Evolutionary conservation across 2,888 invertebrate genomes (phyloP).

Genomic region (Lucinisca nassula): DNA sequence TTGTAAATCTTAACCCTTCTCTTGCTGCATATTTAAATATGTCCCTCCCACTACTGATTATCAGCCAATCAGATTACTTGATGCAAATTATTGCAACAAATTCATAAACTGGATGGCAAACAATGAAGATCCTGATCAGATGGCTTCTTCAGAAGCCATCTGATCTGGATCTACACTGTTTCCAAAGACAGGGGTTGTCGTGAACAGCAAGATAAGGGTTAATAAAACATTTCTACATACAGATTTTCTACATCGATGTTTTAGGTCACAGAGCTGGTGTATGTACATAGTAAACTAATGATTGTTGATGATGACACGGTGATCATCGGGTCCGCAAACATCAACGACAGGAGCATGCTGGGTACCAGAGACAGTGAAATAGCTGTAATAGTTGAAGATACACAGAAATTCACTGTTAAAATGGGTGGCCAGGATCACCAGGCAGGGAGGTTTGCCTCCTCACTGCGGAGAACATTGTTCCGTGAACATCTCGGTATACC

Average conservation of each 20-base stretch:
- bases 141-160: too few relatives aligned
- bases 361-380: constrained; percentile 97
- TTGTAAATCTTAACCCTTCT: too few relatives aligned
- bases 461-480: constrained; percentile 95
- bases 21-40: too few relatives aligned
- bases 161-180: too few relatives aligned
- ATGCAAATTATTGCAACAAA: too few relatives aligned
- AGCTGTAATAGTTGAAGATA: constrained; percentile 95
- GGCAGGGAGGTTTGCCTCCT: constrained; percentile 95
- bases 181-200: too few relatives aligned
- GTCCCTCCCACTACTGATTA: too few relatives aligned
- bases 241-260: neutral
- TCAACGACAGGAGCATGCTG: constrained; percentile 98
- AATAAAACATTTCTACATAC: neutral
- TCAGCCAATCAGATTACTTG: too few relatives aligned
- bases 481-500: constrained; percentile 96
- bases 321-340: constrained; percentile 99
- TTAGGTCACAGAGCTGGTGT: constrained; percentile 96
- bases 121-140: too few relatives aligned
- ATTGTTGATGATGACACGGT: constrained; percentile 97
- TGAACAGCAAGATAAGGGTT: too few relatives aligned
- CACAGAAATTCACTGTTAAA: constrained; percentile 88
- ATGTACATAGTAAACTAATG: constrained; percentile 98
- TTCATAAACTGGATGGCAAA: too few relatives aligned
- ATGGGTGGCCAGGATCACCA: constrained; percentile 95